Base-by-base conservation (phyloP, 2,888 invertebrate genomes). In the Ormyrus rosae region DNA sequence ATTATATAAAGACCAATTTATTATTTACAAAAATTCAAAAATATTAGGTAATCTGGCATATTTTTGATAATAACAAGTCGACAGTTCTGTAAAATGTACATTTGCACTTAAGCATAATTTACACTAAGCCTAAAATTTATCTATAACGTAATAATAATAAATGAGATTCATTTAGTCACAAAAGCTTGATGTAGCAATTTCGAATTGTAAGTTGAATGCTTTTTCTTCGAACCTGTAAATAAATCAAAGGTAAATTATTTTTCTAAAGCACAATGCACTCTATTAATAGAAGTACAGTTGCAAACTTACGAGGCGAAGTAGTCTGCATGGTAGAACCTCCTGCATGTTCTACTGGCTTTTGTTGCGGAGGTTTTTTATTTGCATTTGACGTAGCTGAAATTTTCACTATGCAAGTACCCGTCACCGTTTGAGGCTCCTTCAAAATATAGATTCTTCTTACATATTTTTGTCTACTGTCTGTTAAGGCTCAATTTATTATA, bases 401-500 rank as follows among this genome's bases (percentile, higher is more conserved):
- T 80, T 80, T 76, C n/a, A 80, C 76, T 34, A 50, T 13, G 19
- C 80, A 80, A n/a, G 80, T 58, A 60, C 71, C 80, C 48, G 34
- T 68, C 58, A 76, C 70, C 53, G 70, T 56, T 68, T 80, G 76
- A 56, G 71, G 51, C 13, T 77, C 80, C 80, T 80, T 71, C 53
- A 77, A 75, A 76, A 71, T 51, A 71, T 46, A 72, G 2, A 72
- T 67, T 72, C 67, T 67, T 63, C 64, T 72, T 78, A 72, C 11
- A 72, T 63, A 45, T 46, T 58, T 58, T 65, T 61, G 13, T n/a
- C 13, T 64, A 19, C 19, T 19, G 19, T 19, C 19, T 19, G 19
- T 19, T 19, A 19, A 19, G 19, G 19, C 19, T 19, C 1, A 19
- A 19, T 19, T 19, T 19, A 19, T 19, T 19, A 19, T 19, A 19